Conservation (phyloP, 2,888 invertebrate genomes). For the Chloroclysta siterata region DNA sequence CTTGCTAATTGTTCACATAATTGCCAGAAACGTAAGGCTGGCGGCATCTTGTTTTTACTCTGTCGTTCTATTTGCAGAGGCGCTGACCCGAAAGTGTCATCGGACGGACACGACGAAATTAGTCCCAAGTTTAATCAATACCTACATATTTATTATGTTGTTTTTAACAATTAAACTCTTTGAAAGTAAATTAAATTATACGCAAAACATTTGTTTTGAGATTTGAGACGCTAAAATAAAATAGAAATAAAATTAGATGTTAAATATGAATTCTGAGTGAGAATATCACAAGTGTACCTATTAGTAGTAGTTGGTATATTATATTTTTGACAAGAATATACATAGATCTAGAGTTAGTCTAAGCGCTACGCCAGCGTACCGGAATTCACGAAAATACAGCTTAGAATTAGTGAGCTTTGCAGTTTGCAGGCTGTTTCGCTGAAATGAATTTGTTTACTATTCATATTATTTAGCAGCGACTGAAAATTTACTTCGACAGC, state of each 20-base stretch:
- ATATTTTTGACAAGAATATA: too few species aligned
- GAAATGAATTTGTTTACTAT: neutral
- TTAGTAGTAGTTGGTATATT: too few species aligned
- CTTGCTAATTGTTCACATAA: constrained; percentile 19
- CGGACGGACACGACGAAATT: constrained; percentile 25
- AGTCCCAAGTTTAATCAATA: constrained; percentile 33
- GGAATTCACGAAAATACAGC: too few species aligned
- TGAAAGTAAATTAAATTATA: neutral
- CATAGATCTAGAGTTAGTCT: too few species aligned
- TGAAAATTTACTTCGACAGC: constrained; percentile 13
- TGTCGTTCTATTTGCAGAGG: constrained; percentile 25
- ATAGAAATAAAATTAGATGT: neutral
- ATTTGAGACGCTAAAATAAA: neutral
- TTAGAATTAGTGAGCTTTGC: too few species aligned
- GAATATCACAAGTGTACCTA: too few species aligned
- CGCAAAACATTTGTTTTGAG: too few species aligned
- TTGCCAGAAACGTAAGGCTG: constrained; percentile 2
- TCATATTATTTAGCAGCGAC: constrained; percentile 14
- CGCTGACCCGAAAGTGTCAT: constrained; percentile 46
- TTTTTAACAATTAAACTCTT: too few species aligned
- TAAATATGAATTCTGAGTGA: neutral
- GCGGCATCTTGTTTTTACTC: constrained; percentile 16
- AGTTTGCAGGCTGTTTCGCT: neutral
- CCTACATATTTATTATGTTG: neutral
- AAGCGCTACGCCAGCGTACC: too few species aligned